Conservation (phyloP, 2,888 invertebrate species). For the Sceliomorpha sp. region DNA sequence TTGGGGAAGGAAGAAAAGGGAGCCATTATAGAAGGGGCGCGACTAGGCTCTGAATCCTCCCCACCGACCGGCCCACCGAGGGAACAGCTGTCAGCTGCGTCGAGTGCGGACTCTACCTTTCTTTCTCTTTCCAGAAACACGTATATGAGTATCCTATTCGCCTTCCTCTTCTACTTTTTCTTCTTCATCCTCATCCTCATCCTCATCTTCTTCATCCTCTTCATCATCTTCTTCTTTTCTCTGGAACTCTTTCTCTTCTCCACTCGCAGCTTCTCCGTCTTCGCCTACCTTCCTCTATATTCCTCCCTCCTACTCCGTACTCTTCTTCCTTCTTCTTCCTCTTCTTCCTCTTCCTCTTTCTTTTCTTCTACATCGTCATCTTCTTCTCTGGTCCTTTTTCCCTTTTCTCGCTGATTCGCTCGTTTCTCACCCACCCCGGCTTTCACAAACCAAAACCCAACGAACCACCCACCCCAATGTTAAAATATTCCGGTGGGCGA, state of each 20-base stretch:
- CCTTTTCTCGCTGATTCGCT: conserved; percentile 28
- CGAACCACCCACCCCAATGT: conserved; percentile 77
- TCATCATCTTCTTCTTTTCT: conserved; percentile 22
- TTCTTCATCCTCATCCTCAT: conserved; percentile 34
- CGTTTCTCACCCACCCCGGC: conserved; percentile 51
- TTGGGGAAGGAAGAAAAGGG: conserved; percentile 80
- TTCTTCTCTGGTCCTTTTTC: conserved; percentile 32
- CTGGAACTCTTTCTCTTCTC: conserved; percentile 53
- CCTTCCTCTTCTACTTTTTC: conserved; percentile 58
- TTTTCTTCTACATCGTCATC: conserved; percentile 17
- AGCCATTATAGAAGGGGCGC: conserved; percentile 81
- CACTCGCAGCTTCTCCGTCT: conserved; percentile 28
- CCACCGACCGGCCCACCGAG: conserved; percentile 79
- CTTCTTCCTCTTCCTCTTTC: conserved; percentile 69
- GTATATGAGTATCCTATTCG: conserved; percentile 49
- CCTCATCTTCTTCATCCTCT: conserved; percentile 14
- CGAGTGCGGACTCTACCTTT: conserved; percentile 71
- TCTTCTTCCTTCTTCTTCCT: conserved; percentile 67
- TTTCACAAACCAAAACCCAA: conserved; percentile 54
- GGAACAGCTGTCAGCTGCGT: conserved; percentile 80
- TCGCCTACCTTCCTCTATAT: conserved; percentile 12
- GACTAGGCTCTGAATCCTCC: conserved; percentile 80
- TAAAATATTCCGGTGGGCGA: conserved; percentile 78
- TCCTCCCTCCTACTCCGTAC: conserved; percentile 59
- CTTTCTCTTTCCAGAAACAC: conserved; percentile 57